Evolutionary conservation across 2,113 vertebrate genomes (phyloP), one percentile per base, ranked within the genome.

Genomic region (Mesembrinibis cayennensis): DNA sequence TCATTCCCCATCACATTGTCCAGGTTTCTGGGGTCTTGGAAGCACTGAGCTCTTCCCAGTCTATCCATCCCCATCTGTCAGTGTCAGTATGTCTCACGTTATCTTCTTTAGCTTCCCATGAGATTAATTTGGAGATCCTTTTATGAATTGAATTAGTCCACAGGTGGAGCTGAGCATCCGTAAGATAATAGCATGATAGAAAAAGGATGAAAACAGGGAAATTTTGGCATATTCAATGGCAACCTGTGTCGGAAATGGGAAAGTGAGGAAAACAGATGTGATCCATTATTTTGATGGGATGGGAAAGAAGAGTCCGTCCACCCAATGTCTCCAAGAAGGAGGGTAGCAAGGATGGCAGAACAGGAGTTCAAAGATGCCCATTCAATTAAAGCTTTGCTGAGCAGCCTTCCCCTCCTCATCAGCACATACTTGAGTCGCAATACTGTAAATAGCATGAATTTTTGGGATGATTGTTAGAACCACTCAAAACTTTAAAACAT

Each of bases 181-280:
- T 6, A 11, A 36, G n/a, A 5, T 3, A 62, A 59, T 1, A 49
- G 3, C 7, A 3, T 5, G 27, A 22, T 3, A 29, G 36, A 8
- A 27, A 40, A 82, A 27, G 34, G 36, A 25, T 61, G 53, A 52
- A 67, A 84, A 19, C 2, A 1, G 16, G 69, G 55, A 25, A 32
- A 5, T 44, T 71, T 29, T 40, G 47, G 18, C 2, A 4, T 9
- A 6, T 45, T 62, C 8, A 4, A 3, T 20, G 16, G 32, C 8
- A 26, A 0, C 8, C 45, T 73, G 12, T 58, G 56, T 2, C 67
- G 61, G 61, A 58, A 82, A 47, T 9, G 26, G 38, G 34, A 25
- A 90, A 79, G 29, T 3, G 56, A 90, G 53, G 83, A 55, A 67
- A 83, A 62, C 3, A 20, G 38, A 36, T 44, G 53, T 0, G 2